Conservation (phyloP, 37 sponge, comb jelly and placozoan genomes). For the Hexactinellida sp. region DNA sequence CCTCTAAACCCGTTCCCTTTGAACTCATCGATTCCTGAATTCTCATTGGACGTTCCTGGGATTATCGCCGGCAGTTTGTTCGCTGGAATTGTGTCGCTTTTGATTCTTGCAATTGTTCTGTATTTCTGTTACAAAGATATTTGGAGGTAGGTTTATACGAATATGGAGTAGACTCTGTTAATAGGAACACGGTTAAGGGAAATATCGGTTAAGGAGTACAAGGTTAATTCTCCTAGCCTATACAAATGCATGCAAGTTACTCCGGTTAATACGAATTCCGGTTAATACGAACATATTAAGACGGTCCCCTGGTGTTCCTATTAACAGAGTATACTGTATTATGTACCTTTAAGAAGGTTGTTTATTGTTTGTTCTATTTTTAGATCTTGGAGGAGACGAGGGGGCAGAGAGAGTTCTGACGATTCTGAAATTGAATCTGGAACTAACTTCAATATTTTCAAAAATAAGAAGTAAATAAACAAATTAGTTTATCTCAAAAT, state of each 20-base stretch:
- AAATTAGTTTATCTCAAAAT: neutral
- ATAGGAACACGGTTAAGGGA: too few relatives aligned
- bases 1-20: neutral
- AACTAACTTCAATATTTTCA: neutral
- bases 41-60: slow-evolving; percentile 8
- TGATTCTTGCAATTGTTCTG: neutral
- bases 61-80: neutral
- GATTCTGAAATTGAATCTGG: neutral
- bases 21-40: neutral
- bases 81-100: neutral
- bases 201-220: too few relatives aligned
- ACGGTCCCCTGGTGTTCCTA: too few relatives aligned
- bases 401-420: neutral
- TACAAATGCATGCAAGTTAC: too few relatives aligned
- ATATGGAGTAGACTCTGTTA: too few relatives aligned
- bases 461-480: neutral
- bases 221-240: too few relatives aligned
- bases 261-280: too few relatives aligned
- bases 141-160: neutral
- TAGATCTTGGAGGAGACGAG: neutral
- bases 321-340: too few relatives aligned
- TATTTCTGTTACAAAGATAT: neutral
- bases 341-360: too few relatives aligned
- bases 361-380: slow-evolving; percentile 15
- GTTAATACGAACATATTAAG: too few relatives aligned